Base-by-base conservation (phyloP, 2,797 vertebrate genomes). In the Oryzias sinensis region DNA sequence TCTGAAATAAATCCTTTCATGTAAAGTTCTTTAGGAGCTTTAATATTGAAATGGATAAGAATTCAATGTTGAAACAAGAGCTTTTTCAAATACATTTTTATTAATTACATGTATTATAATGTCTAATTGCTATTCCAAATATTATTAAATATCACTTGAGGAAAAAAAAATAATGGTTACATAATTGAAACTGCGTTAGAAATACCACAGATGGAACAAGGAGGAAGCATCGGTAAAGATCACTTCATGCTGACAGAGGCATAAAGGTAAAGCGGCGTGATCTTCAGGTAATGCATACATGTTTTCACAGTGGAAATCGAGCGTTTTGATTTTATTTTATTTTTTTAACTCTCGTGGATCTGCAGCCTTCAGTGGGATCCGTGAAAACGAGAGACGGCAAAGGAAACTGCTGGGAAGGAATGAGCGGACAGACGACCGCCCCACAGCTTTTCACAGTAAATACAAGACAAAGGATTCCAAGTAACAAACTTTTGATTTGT, bases 71-170 rank as follows among this genome's bases (percentile, higher is more conserved):
- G 20, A 62, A 25, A 2, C 16, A 44, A 20, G 33, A 50, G 33
- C 47, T 69, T 76, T 70, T 85, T 86, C 72, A 88, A 86, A 88
- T 82, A 65, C 70, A 49, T 68, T 37, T 87, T 84, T 77, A 86
- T 87, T 88, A 79, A 85, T 82, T 85, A 80, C 68, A 86, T 74
- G 77, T 83, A 79, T 77, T 84, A 85, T 83, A 84, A 70, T 79
- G 80, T 78, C 65, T 85, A 73, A 70, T 66, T 82, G 80, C 76
- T 87, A 82, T 77, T 66, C 77, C 79, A 82, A 88, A 85, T 87
- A 79, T 86, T 86, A 87, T 90, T 90, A 89, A 90, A 90, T 90
- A 88, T 79, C 66, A 86, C 79, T 85, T 74, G 71, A 56, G 27
- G 65, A 37, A 37, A 77, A 81, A 81, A 83, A 79, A 77, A 77